phyloP scores from a whole-genome alignment of 2,113 vertebrate species.

The Ellobius talpinus region DNA sequence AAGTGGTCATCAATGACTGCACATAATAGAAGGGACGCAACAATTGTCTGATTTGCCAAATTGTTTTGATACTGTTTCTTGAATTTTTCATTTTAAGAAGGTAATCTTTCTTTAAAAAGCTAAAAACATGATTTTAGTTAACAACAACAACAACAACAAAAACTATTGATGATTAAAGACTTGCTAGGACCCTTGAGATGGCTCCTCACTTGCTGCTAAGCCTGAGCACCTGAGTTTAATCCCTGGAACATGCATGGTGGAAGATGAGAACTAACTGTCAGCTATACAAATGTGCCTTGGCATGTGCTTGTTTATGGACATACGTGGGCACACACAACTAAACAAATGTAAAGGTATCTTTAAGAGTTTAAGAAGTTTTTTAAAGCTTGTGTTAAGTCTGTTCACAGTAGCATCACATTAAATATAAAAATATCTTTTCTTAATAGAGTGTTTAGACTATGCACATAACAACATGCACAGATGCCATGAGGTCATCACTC shows the following conservation, averaged over 20 bases:
- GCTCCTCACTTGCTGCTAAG: background rate
- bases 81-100: background rate
- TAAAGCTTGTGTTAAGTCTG: background rate
- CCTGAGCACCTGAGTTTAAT: background rate
- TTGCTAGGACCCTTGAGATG: background rate
- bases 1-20: background rate
- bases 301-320: background rate
- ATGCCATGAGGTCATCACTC: background rate
- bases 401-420: background rate
- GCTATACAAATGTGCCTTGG: background rate
- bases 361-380: constrained; percentile 17
- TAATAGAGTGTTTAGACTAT: background rate
- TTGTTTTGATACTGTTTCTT: background rate
- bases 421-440: constrained; percentile 1
- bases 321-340: background rate
- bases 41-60: background rate
- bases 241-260: too few relatives aligned
- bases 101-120: background rate
- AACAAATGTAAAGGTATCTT: background rate
- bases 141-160: background rate
- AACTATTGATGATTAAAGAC: background rate
- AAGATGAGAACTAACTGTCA: background rate
- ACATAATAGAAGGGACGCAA: background rate
- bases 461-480: background rate
- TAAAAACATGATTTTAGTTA: background rate